Conservation (phyloP, 2,797 vertebrate genomes). For the Channallabes apus region DNA sequence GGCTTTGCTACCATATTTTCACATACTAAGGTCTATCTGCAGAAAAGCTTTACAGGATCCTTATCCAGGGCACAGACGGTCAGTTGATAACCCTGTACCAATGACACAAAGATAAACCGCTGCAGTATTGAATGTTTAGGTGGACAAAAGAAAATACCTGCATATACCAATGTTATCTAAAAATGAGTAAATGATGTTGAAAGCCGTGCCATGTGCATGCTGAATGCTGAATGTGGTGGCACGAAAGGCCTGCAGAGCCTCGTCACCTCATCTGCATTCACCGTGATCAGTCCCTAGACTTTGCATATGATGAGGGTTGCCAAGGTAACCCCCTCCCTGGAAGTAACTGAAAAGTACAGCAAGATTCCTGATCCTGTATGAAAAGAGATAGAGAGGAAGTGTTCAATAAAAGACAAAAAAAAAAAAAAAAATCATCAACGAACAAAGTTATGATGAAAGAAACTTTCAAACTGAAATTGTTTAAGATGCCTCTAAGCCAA, state of each 20-base stretch:
- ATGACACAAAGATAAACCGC: background rate
- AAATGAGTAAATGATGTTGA: constrained; percentile 4
- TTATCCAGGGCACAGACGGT: background rate
- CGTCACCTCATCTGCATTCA: constrained; percentile 40
- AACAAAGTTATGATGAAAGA: background rate
- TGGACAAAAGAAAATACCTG: background rate
- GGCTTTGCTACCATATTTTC: background rate
- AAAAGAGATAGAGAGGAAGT: background rate
- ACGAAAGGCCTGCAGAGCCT: constrained; percentile 31
- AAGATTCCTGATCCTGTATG: constrained; percentile 1
- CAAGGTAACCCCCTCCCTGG: constrained; percentile 40
- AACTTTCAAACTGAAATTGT: background rate
- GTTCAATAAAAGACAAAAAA: background rate
- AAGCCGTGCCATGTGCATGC: background rate
- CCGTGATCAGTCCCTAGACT: constrained; percentile 21
- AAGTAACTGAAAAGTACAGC: constrained; percentile 41
- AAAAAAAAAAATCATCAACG: background rate
- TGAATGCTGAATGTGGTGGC: constrained; percentile 8
- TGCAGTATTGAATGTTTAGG: background rate
- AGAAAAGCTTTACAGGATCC: background rate
- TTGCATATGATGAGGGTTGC: constrained; percentile 35
- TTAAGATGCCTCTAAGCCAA: background rate
- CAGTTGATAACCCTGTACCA: background rate
- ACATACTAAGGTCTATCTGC: too few relatives aligned
- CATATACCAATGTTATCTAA: background rate